A percentile compares a stretch with the other conserved stretches of the same genome.
These are phyloP conservation scores for Chromobotia macracanthus DNA, from an alignment of 2,797 vertebrate species.

Conservation along the genomic window DNA sequence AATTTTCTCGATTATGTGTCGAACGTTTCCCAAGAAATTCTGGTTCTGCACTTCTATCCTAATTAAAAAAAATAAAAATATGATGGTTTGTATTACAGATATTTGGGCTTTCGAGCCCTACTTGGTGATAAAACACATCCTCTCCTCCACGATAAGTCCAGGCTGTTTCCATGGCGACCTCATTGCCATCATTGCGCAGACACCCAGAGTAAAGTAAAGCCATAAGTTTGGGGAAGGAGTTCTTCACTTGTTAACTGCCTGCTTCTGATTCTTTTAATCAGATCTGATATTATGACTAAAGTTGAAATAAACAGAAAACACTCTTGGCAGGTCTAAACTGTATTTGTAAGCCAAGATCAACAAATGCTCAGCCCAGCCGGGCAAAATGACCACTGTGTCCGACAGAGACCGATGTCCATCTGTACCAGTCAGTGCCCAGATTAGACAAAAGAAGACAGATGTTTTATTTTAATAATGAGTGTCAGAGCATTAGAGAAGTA, in stretches of 20 bases:
- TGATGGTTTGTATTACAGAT: slow-evolving; percentile 32
- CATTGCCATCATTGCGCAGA: slow-evolving; percentile 69
- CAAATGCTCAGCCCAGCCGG: neutral
- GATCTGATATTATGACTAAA: neutral
- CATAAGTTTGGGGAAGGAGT: slow-evolving; percentile 56
- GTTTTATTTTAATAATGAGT: slow-evolving; percentile 39
- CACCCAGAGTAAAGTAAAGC: slow-evolving; percentile 68
- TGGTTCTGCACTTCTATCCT: too few relatives aligned
- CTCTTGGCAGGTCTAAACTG: neutral
- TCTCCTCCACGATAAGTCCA: slow-evolving; percentile 68
- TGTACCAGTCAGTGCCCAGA: slow-evolving; percentile 24
- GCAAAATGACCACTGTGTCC: neutral
- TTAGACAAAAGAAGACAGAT: slow-evolving; percentile 25
- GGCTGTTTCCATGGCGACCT: slow-evolving; percentile 77
- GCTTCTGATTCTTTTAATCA: neutral
- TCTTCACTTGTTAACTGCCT: slow-evolving; percentile 21
- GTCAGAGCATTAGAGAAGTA: slow-evolving; percentile 33
- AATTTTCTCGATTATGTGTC: too few relatives aligned
- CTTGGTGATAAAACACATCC: slow-evolving; percentile 64
- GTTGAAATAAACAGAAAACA: neutral
- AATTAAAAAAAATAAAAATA: slow-evolving; percentile 19
- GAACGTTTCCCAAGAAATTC: too few relatives aligned
- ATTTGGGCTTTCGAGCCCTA: slow-evolving; percentile 61
- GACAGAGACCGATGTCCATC: slow-evolving; percentile 32
- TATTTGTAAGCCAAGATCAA: neutral